Base-by-base conservation (phyloP, 2,888 invertebrate species). In the Chrysodeixis includens region DNA sequence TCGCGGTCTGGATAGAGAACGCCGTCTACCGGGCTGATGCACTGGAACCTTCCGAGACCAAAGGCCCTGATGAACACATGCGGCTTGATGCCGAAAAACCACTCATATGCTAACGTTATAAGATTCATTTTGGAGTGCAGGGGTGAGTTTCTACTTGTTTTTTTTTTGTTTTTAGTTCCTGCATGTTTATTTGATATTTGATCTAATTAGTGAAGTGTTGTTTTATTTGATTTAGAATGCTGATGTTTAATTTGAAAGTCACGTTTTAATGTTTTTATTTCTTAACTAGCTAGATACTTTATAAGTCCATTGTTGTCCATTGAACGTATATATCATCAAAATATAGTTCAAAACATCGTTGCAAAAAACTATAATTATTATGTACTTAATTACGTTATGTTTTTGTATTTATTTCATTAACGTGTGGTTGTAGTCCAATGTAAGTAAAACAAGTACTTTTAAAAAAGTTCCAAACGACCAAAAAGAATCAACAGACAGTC, bases 1-100 rank as follows among this genome's bases (percentile, higher is more conserved):
- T 95, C 56, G 95, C 95, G 0, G 94, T 95, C 8, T 95, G 95
- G 95, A 93, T 95, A 10, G 95, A 95, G 80, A 93, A 93, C 66
- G 92, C 93, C 0, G 93, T 95, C 52, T 95, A 95, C 77, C 87
- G 93, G 26, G 94, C 95, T 18, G 94, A 94, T 52, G 91, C 92
- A 0, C 14, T 86, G 1, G 92, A 93, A 65, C 88, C 92, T 0
- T 58, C 70, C 2, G 93, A 91, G 56, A 75, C 81, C 0, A 76
- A 74, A 3, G 73, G 78, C 0, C 76, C 74, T 5, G 90, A 93
- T 44, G 88, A 87, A n/a, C 94, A 94, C 66, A 92, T 94, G 76
- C 82, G 91, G 1, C 89, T 94, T 1, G 94, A 94, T 62, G 71
- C 83, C 0, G 92, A 94, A 54, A 91, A 90, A 71, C 87, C 92